Percentiles rank a stretch among this genome's conserved stretches.
Conservation (phyloP, 2,888 invertebrate genomes). For the Idaea biselata region DNA sequence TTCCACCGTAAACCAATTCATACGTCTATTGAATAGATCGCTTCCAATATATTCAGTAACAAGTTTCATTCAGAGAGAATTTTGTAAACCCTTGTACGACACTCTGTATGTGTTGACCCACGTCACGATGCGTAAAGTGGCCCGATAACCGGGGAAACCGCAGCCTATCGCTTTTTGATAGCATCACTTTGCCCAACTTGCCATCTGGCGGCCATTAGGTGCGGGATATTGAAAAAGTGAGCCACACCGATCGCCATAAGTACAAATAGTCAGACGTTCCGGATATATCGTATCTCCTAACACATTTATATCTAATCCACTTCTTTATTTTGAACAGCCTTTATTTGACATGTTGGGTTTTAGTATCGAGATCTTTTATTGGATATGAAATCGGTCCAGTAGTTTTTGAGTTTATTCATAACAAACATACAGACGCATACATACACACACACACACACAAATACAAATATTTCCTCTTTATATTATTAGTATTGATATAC, state of each 20-base stretch:
- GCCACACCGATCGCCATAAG: slow-evolving; percentile 49
- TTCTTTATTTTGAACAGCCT: slow-evolving; percentile 11
- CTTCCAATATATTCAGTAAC: slow-evolving; percentile 15
- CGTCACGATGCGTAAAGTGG: slow-evolving; percentile 73
- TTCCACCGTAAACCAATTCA: background rate
- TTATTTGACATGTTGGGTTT: background rate
- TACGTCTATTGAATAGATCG: slow-evolving; percentile 9
- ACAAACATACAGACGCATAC: too few relatives aligned
- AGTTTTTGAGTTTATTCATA: too few relatives aligned
- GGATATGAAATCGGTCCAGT: too few relatives aligned
- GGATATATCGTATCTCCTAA: slow-evolving; percentile 29
- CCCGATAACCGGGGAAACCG: slow-evolving; percentile 75
- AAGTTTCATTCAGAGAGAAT: slow-evolving; percentile 27
- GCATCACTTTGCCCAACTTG: slow-evolving; percentile 79
- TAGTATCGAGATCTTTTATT: background rate
- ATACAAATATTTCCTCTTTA: too few relatives aligned
- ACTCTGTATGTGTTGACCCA: slow-evolving; percentile 63
- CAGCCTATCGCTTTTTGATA: slow-evolving; percentile 80
- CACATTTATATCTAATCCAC: slow-evolving; percentile 21
- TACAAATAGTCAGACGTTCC: slow-evolving; percentile 37
- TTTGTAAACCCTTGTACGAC: slow-evolving; percentile 56
- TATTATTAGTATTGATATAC: too few relatives aligned
- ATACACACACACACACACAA: too few relatives aligned
- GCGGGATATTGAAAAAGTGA: slow-evolving; percentile 78
- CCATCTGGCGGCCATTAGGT: slow-evolving; percentile 79